A percentile compares a stretch with the other conserved stretches of the same genome.
phyloP scores from a whole-genome alignment of 2,113 vertebrate genomes.

The Thunnus thynnus region DNA sequence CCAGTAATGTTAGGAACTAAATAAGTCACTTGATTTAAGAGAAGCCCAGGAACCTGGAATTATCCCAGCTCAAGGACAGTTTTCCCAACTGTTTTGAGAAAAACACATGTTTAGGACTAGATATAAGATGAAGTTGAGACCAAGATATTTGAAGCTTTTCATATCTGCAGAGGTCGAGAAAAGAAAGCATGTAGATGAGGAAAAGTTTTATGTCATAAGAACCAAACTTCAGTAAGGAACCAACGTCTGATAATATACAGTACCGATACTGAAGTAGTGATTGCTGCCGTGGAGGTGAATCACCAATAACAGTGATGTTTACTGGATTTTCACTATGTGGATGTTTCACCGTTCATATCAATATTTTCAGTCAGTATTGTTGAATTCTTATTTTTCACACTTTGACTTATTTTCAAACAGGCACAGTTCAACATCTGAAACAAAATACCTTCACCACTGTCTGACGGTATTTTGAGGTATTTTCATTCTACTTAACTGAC shows the following conservation, averaged over 20 bases:
- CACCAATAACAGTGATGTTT: conserved; percentile 4
- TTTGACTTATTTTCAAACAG: background rate
- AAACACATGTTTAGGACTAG: background rate
- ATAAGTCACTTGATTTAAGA: background rate
- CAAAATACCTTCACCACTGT: background rate
- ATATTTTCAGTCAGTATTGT: background rate
- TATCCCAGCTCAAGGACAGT: background rate
- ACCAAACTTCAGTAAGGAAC: background rate
- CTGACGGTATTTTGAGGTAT: too few relatives aligned
- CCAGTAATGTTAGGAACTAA: background rate
- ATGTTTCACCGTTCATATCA: background rate
- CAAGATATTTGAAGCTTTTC: background rate
- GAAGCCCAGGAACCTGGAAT: background rate
- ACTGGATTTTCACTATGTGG: background rate
- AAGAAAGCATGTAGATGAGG: background rate
- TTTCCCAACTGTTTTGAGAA: background rate
- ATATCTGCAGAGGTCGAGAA: background rate
- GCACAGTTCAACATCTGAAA: background rate
- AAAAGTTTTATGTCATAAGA: background rate
- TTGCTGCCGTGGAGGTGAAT: conserved; percentile 25
- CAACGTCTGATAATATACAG: background rate
- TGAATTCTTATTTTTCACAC: background rate
- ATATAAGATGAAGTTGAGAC: background rate
- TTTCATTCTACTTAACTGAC: too few relatives aligned
- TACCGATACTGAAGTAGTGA: background rate